phyloP scores from a whole-genome alignment of 2,113 vertebrate species.

The Spizaetus ornatus region DNA sequence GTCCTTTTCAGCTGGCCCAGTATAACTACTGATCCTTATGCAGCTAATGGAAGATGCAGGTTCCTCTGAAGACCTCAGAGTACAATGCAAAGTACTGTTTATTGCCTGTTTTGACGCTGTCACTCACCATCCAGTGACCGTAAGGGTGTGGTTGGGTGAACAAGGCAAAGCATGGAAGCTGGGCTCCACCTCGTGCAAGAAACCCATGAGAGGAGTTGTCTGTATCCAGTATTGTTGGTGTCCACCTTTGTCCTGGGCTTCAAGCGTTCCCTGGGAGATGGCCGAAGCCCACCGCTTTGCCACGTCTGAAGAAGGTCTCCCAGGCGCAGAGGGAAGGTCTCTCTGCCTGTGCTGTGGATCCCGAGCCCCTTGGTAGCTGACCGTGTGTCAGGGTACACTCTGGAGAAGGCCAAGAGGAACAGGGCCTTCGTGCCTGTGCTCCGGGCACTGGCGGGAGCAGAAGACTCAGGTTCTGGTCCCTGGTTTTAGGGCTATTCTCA shows the following conservation, averaged over 20 bases:
- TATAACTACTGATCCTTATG: fast-evolving
- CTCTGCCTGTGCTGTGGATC: neutral
- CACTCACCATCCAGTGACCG: fast-evolving
- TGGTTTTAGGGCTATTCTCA: neutral
- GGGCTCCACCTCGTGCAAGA: fast-evolving
- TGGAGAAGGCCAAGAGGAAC: neutral
- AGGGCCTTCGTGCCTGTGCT: neutral
- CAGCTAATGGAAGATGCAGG: neutral
- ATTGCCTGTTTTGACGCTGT: neutral
- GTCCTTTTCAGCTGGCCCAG: neutral
- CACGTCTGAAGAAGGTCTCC: neutral
- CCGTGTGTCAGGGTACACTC: fast-evolving
- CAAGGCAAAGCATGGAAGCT: neutral
- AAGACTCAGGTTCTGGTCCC: neutral
- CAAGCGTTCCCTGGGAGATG: neutral
- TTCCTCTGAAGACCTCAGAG: neutral
- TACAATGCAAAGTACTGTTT: neutral
- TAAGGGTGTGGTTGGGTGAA: neutral
- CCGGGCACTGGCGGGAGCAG: neutral
- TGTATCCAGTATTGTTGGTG: neutral
- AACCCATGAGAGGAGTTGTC: neutral
- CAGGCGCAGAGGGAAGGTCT: neutral
- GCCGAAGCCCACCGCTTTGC: neutral
- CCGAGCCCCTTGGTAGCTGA: neutral
- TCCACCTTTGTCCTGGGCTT: neutral